These are phyloP conservation scores for Pitta sordida DNA, from an alignment of 2,113 vertebrate species.

Conservation along the genomic window DNA sequence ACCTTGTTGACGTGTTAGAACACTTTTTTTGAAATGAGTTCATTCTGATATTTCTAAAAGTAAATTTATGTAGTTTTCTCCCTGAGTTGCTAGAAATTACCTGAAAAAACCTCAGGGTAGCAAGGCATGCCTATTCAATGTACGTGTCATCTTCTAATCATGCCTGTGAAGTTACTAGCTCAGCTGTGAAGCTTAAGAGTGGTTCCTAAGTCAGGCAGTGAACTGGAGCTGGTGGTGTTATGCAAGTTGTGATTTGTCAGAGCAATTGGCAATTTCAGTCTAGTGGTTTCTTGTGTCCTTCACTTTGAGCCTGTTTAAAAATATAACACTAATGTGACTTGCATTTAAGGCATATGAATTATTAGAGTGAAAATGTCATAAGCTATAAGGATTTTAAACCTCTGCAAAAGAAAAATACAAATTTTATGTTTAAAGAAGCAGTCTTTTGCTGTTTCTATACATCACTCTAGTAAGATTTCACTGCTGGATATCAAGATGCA, in stretches of 20 bases:
- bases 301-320: neutral
- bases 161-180: neutral
- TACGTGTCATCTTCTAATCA: neutral
- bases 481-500: neutral
- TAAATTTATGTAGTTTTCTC: neutral
- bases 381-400: neutral
- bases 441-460: neutral
- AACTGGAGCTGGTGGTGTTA: neutral
- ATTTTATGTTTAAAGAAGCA: constrained; percentile 3
- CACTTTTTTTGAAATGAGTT: neutral
- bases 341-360: constrained; percentile 26
- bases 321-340: neutral
- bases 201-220: neutral
- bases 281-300: neutral
- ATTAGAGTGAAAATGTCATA: neutral
- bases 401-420: neutral
- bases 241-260: neutral
- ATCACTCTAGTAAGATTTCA: neutral
- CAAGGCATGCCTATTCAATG: neutral
- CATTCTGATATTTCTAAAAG: neutral
- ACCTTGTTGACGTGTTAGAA: neutral
- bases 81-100: neutral
- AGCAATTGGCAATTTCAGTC: neutral
- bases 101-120: neutral
- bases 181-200: neutral